Base-by-base conservation (phyloP, 2,888 invertebrate genomes). In the Ashinkailepas kermadecensis region DNA sequence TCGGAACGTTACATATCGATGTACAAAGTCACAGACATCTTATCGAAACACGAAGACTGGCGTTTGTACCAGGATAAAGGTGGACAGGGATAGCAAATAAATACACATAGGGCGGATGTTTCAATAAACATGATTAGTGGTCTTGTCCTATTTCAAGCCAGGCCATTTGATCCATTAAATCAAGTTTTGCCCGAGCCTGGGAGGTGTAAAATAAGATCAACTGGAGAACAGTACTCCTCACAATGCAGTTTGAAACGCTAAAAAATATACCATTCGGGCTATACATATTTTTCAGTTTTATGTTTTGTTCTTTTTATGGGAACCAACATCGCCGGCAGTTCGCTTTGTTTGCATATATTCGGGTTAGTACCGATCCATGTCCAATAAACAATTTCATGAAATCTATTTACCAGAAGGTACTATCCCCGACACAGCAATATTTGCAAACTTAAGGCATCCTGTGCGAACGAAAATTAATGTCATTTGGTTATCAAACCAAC, bases 301-400 rank as follows among this genome's bases (percentile, higher is more conserved):
- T 4, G 15, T 70, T 70, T 70, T 70, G 2, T 70, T 2, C 7
- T 70, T 70, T 70, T 70, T 70, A 70, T 70, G 12, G 13, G 70
- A 70, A 23, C 70, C 13, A 15, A 13, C 15, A 6, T 25, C 70
- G 70, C 25, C 15, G 39, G 13, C 23, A 70, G 67, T 70, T 70
- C 70, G 70, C 70, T 70, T 70, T 70, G 70, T 70, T 25, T 70
- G 70, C 70, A 70, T 39, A 70, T 70, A 70, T 70, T 70, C 15
- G 15, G 70, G 70, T 39, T 70, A 70, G 70, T 70, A 70, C 39
- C 25, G 25, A 25, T 70, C 15, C 70, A 70, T 23, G 70, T 70
- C 70, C 25, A 39, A 70, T 70, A 70, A 67, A 70, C 70, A 25
- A 25, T 70, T 39, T 13, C 13, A 10, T 39, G 25, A 25, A 23